A percentile compares a stretch with the other conserved stretches of the same genome.
Evolutionary conservation across 2,797 vertebrate genomes (phyloP).

Genomic region (Myotis planiceps): DNA sequence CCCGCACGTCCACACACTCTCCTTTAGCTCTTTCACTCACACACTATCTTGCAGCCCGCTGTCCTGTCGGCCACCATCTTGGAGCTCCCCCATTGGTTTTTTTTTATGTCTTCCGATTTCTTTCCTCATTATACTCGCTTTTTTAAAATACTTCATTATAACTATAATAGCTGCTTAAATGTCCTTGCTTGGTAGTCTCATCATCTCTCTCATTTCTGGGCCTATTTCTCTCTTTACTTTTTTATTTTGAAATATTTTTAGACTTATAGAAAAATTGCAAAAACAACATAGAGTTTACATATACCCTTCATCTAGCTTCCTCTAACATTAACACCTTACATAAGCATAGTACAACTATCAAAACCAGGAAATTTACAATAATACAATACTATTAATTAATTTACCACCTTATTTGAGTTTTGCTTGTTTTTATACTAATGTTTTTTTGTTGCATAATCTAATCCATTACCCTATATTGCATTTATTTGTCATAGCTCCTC

Average conservation of each 20-base stretch:
- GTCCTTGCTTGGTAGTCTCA: not conserved
- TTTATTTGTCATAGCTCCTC: not conserved
- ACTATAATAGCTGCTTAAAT: not conserved
- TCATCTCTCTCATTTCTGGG: not conserved
- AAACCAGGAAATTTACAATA: not conserved
- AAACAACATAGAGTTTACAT: not conserved
- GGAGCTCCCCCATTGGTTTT: too few relatives aligned
- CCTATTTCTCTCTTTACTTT: not conserved
- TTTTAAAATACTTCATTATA: not conserved
- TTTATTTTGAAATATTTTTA: not conserved
- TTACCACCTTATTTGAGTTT: not conserved
- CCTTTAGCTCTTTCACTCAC: too few relatives aligned
- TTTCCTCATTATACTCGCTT: not conserved
- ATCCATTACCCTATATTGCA: not conserved
- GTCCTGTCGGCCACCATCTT: too few relatives aligned
- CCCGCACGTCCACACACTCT: too few relatives aligned
- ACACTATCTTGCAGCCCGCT: too few relatives aligned
- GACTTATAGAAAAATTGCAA: not conserved
- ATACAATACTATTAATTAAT: not conserved
- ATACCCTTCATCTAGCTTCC: not conserved
- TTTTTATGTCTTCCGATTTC: too few relatives aligned
- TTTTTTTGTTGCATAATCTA: not conserved
- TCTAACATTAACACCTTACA: not conserved
- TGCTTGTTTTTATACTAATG: not conserved
- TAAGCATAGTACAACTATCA: not conserved